Percentiles rank a stretch among this genome's conserved stretches.
phyloP scores from a whole-genome alignment of 2,797 vertebrate genomes.

The Trichosurus vulpecula region DNA sequence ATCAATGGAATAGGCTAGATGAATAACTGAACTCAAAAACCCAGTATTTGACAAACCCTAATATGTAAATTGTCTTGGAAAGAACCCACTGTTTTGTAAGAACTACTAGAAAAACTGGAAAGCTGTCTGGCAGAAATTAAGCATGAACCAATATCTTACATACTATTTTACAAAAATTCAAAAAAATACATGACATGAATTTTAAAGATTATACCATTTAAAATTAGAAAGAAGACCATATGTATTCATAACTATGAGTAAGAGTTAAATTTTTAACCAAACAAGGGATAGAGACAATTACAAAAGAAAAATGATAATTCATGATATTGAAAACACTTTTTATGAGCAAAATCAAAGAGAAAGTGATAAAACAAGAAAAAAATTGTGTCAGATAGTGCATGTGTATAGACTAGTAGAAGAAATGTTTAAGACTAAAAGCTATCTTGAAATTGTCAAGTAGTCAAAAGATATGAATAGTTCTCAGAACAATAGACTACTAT shows the following conservation, averaged over 20 bases:
- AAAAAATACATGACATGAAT: neutral
- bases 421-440: neutral
- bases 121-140: neutral
- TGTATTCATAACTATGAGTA: neutral
- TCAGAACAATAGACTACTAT: neutral
- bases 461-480: neutral
- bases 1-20: too few relatives aligned
- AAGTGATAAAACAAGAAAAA: neutral
- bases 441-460: neutral
- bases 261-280: neutral
- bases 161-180: neutral
- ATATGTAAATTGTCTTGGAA: neutral
- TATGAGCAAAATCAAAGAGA: neutral
- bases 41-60: neutral
- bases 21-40: neutral
- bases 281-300: neutral
- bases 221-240: neutral
- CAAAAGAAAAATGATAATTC: neutral
- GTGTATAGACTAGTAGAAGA: neutral
- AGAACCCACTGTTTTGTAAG: neutral
- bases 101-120: neutral
- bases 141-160: neutral
- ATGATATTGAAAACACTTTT: neutral
- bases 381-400: neutral
- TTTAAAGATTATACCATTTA: neutral